Evolutionary conservation across 2,888 invertebrate genomes (phyloP).

Genomic region (Diloba caeruleocephala): DNA sequence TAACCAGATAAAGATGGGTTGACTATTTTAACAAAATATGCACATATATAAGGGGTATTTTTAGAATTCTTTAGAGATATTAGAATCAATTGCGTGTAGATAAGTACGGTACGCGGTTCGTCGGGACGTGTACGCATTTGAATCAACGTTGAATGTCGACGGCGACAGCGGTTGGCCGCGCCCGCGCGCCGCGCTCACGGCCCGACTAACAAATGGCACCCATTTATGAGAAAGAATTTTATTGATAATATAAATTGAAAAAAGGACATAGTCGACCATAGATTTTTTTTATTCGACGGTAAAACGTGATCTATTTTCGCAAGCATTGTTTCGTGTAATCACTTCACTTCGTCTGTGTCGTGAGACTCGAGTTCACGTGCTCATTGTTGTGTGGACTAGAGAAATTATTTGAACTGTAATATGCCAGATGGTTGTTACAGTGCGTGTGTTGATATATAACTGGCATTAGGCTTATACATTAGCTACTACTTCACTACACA

Average conservation of each 20-base stretch:
- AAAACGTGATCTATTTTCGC: slow-evolving; percentile 45
- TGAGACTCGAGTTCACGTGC: slow-evolving; percentile 16
- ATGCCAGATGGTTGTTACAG: slow-evolving; percentile 3
- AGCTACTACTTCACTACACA: slow-evolving; percentile 18
- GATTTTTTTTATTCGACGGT: slow-evolving; percentile 44
- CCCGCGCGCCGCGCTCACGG: slow-evolving; percentile 14
- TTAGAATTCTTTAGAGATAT: slow-evolving; percentile 42
- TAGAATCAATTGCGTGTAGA: slow-evolving; percentile 47
- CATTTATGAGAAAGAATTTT: slow-evolving; percentile 59
- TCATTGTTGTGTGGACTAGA: slow-evolving; percentile 12
- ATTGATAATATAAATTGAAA: slow-evolving; percentile 64
- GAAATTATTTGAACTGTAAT: too few relatives aligned
- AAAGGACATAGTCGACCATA: slow-evolving; percentile 50
- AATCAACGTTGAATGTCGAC: slow-evolving; percentile 59
- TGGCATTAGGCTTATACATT: slow-evolving; percentile 2
- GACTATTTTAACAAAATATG: slow-evolving; percentile 11
- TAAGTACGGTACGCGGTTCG: slow-evolving; percentile 51
- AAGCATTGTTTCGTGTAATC: slow-evolving; percentile 36
- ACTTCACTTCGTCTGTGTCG: slow-evolving; percentile 29
- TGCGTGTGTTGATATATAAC: slow-evolving; percentile 3
- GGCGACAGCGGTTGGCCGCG: slow-evolving; percentile 45
- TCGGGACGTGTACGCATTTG: slow-evolving; percentile 55
- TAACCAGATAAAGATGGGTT: slow-evolving; percentile 1
- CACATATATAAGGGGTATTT: slow-evolving; percentile 8
- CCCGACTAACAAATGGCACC: slow-evolving; percentile 54